Evolutionary conservation across 2,888 invertebrate species (phyloP), one percentile per base, ranked within the genome.

Genomic region (Chrysotoxum bicinctum): DNA sequence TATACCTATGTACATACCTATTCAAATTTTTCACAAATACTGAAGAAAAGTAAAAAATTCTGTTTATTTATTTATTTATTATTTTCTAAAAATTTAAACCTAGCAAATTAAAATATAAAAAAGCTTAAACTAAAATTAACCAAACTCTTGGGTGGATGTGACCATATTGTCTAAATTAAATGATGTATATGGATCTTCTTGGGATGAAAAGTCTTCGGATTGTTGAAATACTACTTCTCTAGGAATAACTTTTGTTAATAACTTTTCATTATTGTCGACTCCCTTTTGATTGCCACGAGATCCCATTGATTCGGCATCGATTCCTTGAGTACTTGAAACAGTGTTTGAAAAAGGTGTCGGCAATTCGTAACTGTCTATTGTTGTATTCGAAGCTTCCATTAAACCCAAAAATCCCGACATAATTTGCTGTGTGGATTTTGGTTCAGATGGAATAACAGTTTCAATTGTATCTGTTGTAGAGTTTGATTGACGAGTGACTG

Each of bases 101-200:
- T 43, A 30, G 48, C 6, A 37, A 45, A 32, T 8, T 43, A 35
- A 43, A 35, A 6, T 23, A 1, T 23, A 50, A 12, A 52, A 16
- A 5, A 35, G 9, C 9, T 30, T 3, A 26, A 54, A 23, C 23
- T 9, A n/a, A 68, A 45, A 21, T 10, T 66, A 75, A n/a, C 68
- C 76, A 62, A 85, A 85, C n/a, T 85, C 81, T 21, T 85, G 85
- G 3, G 85, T 85, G 5, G 85, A 85, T 10, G 85, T 81, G 6
- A 85, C 81, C 30, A 68, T 23, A 73, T 69, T 77, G 6, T 81
- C 76, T 16, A 72, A 56, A 73, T 37, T 43, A 50, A 85, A 85
- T 12, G 69, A 43, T n/a, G 6, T 21, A 2, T 85, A 85, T 4
- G 23, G 30, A 3, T 66, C 68, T 16, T 80, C 80, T 10, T 66